Conservation (phyloP, 2,888 invertebrate species). For the Caenorhabditis sp. region DNA sequence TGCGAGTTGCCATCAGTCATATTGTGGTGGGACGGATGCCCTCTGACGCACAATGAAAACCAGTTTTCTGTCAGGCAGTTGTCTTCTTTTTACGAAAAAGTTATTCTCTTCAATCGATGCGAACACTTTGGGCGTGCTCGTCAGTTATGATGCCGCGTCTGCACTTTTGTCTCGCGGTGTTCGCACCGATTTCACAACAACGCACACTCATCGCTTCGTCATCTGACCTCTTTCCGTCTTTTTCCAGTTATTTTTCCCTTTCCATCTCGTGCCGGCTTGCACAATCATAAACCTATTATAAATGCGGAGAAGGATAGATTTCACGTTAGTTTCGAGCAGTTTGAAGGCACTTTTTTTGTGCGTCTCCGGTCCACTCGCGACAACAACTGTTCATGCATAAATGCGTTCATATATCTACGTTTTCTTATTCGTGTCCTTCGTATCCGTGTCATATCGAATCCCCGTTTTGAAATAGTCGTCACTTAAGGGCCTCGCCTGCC, state of each 20-base stretch:
- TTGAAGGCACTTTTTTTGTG: constrained; percentile 18
- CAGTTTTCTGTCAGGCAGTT: constrained; percentile 2
- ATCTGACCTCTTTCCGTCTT: constrained; percentile 35
- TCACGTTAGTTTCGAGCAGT: constrained; percentile 20
- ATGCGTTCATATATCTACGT: constrained; percentile 20
- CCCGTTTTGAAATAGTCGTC: background rate
- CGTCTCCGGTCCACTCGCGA: constrained; percentile 6
- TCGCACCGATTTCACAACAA: constrained; percentile 40
- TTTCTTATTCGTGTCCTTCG: constrained; percentile 17
- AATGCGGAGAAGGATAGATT: constrained; percentile 31
- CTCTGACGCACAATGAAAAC: constrained; percentile 18
- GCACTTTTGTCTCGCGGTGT: constrained; percentile 15
- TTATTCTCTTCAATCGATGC: constrained; percentile 2
- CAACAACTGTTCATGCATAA: constrained; percentile 38
- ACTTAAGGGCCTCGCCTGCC: constrained; percentile 38
- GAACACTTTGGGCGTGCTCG: constrained; percentile 7
- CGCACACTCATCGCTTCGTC: constrained; percentile 40
- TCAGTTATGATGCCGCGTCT: constrained; percentile 13
- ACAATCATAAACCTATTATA: constrained; percentile 40
- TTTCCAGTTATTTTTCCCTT: constrained; percentile 4
- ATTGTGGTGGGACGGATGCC: constrained; percentile 9
- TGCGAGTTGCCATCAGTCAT: constrained; percentile 24
- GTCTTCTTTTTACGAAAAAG: background rate
- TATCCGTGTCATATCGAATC: constrained; percentile 16
- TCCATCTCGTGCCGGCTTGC: constrained; percentile 2